Evolutionary conservation across 2,888 invertebrate species (phyloP), one percentile per base, ranked within the genome.

Genomic region (Caenorhabditis plicata): DNA sequence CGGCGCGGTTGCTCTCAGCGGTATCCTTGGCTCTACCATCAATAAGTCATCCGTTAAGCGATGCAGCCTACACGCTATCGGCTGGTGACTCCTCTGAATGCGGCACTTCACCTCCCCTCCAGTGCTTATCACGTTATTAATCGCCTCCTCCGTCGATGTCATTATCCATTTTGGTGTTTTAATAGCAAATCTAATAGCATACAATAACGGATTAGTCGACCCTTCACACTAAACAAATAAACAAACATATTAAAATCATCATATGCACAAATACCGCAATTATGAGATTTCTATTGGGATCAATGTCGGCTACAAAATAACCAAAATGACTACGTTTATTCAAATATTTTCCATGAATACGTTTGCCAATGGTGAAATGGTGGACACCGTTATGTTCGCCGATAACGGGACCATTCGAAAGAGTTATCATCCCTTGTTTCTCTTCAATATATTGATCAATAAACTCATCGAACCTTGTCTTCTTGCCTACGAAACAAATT

Each of bases 401-500:
- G 13, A 95, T 86, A 3, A 86, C 81, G 79, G 86, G 80, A 0
- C 89, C 90, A 27, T 87, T 89, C 53, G 91, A 85, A 78, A 93
- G 88, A 49, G 93, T 84, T 80, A 95, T 91, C 33, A 86, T 79
- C 0, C 95, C 95, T 15, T 87, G 86, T 74, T 86, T 88, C 50
- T 89, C 85, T 64, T 87, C 84, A 68, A 95, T 87, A 80, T 94
- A 96, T 89, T 93, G 81, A 62, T 88, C 87, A 77, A 96, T 91
- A 80, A 98, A 98, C 31, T 88, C 81, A 74, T 89, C 86, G 82
- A 96, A 96, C 73, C 88, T 87, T 25, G 61, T 64, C 71, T 91
- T 87, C 76, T 88, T 87, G 0, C 96, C 96, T 79, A 98, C 90
- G 81, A 96, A 96, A 83, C 96, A 98, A 65, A 98, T 93, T 22